Percentiles rank a stretch among this genome's conserved stretches.
phyloP scores from a whole-genome alignment of 2,113 vertebrate genomes.

The Chaetura pelagica region DNA sequence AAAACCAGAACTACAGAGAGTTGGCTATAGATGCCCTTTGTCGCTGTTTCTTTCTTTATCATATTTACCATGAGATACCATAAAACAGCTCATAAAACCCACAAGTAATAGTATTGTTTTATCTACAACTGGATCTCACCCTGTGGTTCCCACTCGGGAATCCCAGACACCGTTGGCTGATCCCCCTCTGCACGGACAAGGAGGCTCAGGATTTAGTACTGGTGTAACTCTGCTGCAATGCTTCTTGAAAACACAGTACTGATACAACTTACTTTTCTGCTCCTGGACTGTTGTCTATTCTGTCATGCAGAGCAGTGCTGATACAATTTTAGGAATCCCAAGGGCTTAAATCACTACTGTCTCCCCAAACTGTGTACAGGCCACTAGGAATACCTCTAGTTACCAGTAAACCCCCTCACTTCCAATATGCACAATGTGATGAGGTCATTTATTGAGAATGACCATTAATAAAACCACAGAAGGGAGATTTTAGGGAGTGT shows the following conservation, averaged over 20 bases:
- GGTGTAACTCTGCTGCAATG: neutral
- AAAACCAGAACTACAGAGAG: neutral
- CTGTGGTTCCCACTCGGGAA: neutral
- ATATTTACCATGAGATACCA: neutral
- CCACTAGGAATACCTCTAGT: neutral
- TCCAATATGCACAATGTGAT: neutral
- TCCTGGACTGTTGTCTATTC: neutral
- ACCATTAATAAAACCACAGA: constrained; percentile 16
- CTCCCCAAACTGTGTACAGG: neutral
- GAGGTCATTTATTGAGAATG: constrained; percentile 7
- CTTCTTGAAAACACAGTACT: neutral
- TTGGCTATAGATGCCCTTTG: neutral
- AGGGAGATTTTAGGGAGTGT: constrained; percentile 44
- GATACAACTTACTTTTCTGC: neutral
- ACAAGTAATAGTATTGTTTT: neutral
- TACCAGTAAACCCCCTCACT: neutral
- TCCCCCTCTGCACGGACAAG: neutral
- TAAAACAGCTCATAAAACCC: neutral
- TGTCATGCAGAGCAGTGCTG: neutral
- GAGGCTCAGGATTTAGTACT: neutral
- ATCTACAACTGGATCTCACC: neutral
- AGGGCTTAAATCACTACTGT: neutral
- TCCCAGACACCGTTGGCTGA: neutral
- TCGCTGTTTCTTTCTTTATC: neutral
- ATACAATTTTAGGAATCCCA: neutral